Evolutionary conservation across 1,140 invertebrate genomes (phyloP), one percentile per base, ranked within the genome.

Genomic region (Brachionus koreanus): DNA sequence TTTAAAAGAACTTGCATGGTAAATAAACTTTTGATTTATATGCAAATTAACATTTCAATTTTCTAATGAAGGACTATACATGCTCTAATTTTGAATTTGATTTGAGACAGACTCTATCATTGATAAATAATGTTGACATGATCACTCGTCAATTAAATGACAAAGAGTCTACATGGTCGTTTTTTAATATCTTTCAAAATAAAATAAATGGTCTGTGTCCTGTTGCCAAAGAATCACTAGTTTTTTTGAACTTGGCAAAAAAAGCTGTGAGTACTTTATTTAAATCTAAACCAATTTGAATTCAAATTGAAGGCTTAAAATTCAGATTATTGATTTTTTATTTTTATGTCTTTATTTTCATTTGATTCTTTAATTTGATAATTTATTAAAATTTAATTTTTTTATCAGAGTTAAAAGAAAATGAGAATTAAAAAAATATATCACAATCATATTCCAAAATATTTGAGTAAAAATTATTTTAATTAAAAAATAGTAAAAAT

Each of bases 1-100:
- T 91, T 97, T 67, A 91, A 94, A 83, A 92, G 92, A 63, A 89
- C 94, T 67, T 97, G 94, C 89, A 86, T 88, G 84, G 90, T 91
- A 86, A 87, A 87, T 85, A 12, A 35, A 3, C 1, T 19, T 12
- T 9, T 19, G 3, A 16, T 16, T 19, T 42, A 39, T n/a, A 72
- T 16, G 16, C 3, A 39, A 72, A 39, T 39, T 16, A 23, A 1
- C 16, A 39, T 16, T 67, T 35, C n/a, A 35, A 37, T 74, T 74
- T 74, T 37, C 7, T 43, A 46, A 12, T 25, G 23, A 46, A 74
- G 69, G 39, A 74, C n/a, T 13, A n/a, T 23, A 12, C 10, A 13
- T 74, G 69, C 29, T 42, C 75, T 35, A 77, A 19, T 39, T 29
- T 57, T 33, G 25, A 65, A 37, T 65, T 63, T 10, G 49, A 79